Base-by-base conservation (phyloP, 64 coral and sea anemone species). In the Acropora tenuis region DNA sequence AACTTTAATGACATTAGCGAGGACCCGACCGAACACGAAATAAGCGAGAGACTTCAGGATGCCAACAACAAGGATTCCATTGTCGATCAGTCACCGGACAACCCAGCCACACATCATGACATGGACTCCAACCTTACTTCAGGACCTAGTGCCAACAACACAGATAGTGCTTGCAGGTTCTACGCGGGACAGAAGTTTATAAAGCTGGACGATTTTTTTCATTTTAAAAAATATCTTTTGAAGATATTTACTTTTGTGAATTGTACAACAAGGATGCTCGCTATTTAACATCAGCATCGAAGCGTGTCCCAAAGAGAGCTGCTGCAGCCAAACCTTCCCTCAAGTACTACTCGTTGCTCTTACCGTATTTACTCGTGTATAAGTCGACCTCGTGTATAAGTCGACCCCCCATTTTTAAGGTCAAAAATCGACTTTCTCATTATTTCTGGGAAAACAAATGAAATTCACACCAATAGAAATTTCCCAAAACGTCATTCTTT, bases 1-100 rank as follows among this genome's bases (percentile, higher is more conserved):
- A 72, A 41, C 69, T 72, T 41, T 42, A 19, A 72, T 72, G 69
- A 72, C 69, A 72, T 72, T 72, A 41, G 69, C 69, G 69, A 72
- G 69, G 69, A 72, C 69, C 69, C 69, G 69, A 72, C 69, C 30
- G 18, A 72, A 72, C 18, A 72, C 8, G 69, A 72, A 72, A 72
- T 72, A 72, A 72, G 69, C 69, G 69, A 72, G 69, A 72, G 69
- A 72, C 69, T 30, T 72, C 69, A 72, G 69, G 69, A 72, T 19
- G 18, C 69, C 69, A 72, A 72, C 69, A 72, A 72, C 69, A 19
- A 72, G 69, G 69, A 72, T 41, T 72, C 69, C 69, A 8, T 72
- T 72, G 69, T 72, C 69, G 69, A 72, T 72, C 69, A 72, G 69
- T 72, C 30, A 72, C 5, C 69, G 69, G 69, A 69, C 69, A 41